Evolutionary conservation across 2,113 vertebrate species (phyloP).

Genomic region (Strix uralensis): DNA sequence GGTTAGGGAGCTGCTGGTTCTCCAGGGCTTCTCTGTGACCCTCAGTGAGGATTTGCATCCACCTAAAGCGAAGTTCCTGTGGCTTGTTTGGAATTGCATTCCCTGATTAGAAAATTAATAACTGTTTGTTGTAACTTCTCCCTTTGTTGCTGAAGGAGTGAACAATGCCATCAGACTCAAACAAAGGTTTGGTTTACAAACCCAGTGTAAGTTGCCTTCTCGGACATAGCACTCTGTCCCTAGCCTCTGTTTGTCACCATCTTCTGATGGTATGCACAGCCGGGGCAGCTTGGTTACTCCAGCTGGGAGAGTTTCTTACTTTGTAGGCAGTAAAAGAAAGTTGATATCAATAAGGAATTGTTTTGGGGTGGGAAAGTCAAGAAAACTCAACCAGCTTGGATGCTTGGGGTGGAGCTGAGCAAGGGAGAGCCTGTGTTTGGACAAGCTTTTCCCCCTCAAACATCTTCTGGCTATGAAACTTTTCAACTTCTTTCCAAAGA

Average conservation of each 20-base stretch:
- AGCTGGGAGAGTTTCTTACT: not conserved
- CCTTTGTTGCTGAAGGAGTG: not conserved
- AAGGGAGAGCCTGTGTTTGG: not conserved
- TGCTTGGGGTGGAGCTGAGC: not conserved
- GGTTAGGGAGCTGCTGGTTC: not conserved
- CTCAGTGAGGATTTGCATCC: not conserved
- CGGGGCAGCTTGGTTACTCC: too few relatives aligned
- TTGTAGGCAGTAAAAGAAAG: not conserved
- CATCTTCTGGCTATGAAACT: not conserved
- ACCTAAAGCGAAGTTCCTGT: fast-evolving
- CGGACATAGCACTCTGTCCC: not conserved
- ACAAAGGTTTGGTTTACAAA: not conserved
- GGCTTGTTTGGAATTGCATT: not conserved
- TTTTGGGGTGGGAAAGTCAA: not conserved
- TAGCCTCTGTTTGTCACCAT: not conserved
- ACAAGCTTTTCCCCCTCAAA: not conserved
- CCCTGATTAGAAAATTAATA: not conserved
- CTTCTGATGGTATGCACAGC: fast-evolving
- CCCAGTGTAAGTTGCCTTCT: not conserved
- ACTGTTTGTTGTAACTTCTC: not conserved
- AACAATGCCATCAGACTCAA: not conserved
- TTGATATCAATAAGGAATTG: not conserved
- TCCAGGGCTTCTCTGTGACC: not conserved
- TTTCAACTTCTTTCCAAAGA: not conserved
- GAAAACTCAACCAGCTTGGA: not conserved